phyloP scores from a whole-genome alignment of 1,140 invertebrate species.

The Drosophila pachea region DNA sequence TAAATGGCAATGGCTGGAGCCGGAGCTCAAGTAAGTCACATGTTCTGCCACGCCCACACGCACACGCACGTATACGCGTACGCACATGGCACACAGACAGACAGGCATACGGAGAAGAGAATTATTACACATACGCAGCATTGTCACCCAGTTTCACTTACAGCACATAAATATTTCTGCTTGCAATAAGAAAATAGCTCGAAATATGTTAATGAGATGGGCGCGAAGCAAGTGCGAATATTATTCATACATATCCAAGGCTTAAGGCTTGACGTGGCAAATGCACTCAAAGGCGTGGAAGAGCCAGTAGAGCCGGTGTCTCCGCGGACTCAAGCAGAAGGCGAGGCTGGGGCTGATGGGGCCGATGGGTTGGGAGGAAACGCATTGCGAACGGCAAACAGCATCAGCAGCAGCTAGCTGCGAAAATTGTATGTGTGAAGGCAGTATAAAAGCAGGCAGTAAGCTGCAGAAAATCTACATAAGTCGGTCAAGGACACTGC shows the following conservation, averaged over 20 bases:
- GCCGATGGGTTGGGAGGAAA: neutral
- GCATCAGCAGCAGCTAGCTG: constrained; percentile 20
- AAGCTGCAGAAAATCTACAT: constrained; percentile 64
- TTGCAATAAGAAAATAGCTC: constrained; percentile 70
- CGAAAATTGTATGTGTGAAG: constrained; percentile 38
- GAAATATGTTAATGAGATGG: constrained; percentile 75
- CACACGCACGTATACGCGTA: constrained; percentile 16
- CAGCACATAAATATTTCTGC: constrained; percentile 52
- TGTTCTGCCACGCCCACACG: constrained; percentile 67
- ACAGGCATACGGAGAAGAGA: constrained; percentile 37
- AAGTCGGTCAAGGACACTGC: constrained; percentile 77
- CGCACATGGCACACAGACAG: constrained; percentile 14
- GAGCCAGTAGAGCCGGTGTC: too few relatives aligned
- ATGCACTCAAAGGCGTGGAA: neutral
- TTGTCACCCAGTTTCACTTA: constrained; percentile 44
- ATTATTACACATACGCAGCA: constrained; percentile 69
- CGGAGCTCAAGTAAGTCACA: constrained; percentile 69
- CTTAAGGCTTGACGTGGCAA: constrained; percentile 7
- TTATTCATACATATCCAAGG: constrained; percentile 43
- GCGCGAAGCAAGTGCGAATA: constrained; percentile 46
- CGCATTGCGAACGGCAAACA: constrained; percentile 10
- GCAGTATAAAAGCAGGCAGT: constrained; percentile 59
- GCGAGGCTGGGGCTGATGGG: neutral
- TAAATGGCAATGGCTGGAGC: constrained; percentile 59
- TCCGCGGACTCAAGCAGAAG: neutral